Conservation (phyloP, 2,888 invertebrate genomes). For the Hypomecis punctinalis region DNA sequence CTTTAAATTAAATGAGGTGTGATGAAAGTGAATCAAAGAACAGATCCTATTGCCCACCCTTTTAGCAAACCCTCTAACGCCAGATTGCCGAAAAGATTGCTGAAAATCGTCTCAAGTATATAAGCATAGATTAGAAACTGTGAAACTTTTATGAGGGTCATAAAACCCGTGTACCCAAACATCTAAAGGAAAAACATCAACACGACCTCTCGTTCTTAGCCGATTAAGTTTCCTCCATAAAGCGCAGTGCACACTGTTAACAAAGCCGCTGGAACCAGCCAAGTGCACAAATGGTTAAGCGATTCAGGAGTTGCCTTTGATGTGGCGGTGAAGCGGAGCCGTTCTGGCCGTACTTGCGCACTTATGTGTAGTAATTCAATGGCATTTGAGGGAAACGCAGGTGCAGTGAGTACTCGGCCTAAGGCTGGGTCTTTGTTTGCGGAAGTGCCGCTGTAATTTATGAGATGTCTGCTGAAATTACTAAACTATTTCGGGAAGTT, state of each 20-base stretch:
- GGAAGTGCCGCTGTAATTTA: conserved; percentile 12
- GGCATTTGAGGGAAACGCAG: conserved; percentile 28
- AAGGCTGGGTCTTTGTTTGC: conserved; percentile 18
- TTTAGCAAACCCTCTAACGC: background rate
- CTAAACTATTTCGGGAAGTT: conserved; percentile 7
- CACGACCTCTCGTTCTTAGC: conserved; percentile 20
- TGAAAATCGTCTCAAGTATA: background rate
- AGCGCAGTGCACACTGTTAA: conserved; percentile 33
- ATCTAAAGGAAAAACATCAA: conserved; percentile 28
- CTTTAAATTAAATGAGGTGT: too few relatives aligned
- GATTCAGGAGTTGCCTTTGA: conserved; percentile 42
- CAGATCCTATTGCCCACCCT: too few relatives aligned
- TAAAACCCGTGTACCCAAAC: conserved; percentile 12
- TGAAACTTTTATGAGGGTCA: conserved; percentile 17
- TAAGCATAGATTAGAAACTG: background rate
- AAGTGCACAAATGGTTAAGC: conserved; percentile 45
- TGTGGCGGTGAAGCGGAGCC: conserved; percentile 34
- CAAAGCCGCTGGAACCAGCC: conserved; percentile 36
- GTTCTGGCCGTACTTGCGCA: conserved; percentile 30
- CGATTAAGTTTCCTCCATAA: conserved; percentile 41
- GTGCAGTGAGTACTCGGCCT: conserved; percentile 33
- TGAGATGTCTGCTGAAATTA: conserved; percentile 14
- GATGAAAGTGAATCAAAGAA: too few relatives aligned
- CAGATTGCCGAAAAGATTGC: background rate
- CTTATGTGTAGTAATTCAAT: conserved; percentile 39